These are phyloP conservation scores for Conger conger DNA, from an alignment of 2,113 vertebrate genomes.

Conservation along the genomic window DNA sequence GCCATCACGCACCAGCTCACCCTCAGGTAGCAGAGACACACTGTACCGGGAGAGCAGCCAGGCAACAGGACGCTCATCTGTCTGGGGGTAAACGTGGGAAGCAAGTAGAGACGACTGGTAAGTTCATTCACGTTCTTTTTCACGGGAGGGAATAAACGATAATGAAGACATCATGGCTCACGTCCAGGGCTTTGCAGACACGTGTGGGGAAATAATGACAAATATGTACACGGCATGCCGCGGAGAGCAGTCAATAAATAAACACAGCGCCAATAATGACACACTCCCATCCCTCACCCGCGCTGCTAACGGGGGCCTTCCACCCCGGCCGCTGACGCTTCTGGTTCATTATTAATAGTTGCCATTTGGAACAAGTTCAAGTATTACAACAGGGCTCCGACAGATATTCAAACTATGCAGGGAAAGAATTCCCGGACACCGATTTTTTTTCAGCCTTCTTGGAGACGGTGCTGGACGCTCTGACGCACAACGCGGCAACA, in stretches of 20 bases:
- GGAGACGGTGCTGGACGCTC: neutral
- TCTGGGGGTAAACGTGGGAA: neutral
- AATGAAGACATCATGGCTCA: slow-evolving; percentile 54
- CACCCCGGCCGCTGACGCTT: slow-evolving; percentile 15
- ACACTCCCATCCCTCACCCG: neutral
- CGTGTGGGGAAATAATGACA: neutral
- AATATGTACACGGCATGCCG: slow-evolving; percentile 44
- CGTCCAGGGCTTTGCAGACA: slow-evolving; percentile 36
- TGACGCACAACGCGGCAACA: neutral
- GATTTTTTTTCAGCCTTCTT: slow-evolving; percentile 10
- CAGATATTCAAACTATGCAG: slow-evolving; percentile 27
- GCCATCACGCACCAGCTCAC: too few species aligned
- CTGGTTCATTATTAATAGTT: slow-evolving; percentile 29
- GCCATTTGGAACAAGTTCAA: slow-evolving; percentile 2
- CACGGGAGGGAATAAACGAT: slow-evolving; percentile 20
- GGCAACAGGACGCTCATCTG: neutral
- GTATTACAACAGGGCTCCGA: slow-evolving; percentile 7
- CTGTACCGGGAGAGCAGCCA: neutral
- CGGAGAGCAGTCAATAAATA: slow-evolving; percentile 40
- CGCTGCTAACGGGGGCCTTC: neutral
- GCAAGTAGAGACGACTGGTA: neutral
- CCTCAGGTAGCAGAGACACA: too few species aligned
- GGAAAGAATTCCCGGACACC: neutral
- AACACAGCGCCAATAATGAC: slow-evolving; percentile 31
- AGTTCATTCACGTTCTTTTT: neutral